Conservation (phyloP, 2,113 vertebrate genomes). For the Aspidoscelis tigris region DNA sequence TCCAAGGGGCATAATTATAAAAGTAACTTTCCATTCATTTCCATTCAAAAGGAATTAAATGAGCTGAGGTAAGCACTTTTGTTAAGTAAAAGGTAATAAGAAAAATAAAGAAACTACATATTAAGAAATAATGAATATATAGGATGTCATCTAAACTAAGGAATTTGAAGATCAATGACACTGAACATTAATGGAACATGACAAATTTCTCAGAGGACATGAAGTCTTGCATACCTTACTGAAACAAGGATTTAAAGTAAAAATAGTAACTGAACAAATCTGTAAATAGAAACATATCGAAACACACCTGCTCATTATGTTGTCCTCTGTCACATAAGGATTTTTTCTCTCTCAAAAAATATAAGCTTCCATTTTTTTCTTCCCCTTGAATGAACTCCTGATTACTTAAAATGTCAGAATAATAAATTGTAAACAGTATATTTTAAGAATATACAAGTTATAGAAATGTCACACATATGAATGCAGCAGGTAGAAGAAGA, state of each 20-base stretch:
- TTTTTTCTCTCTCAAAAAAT: not conserved
- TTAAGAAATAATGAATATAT: slow-evolving; percentile 28
- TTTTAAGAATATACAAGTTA: not conserved
- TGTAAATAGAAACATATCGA: slow-evolving; percentile 10
- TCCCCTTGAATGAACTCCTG: not conserved
- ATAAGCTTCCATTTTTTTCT: not conserved
- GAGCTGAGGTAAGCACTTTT: slow-evolving; percentile 29
- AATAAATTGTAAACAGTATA: not conserved
- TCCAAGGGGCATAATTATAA: slow-evolving; percentile 28
- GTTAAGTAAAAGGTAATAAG: slow-evolving; percentile 44
- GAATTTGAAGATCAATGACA: slow-evolving; percentile 22
- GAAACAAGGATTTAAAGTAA: slow-evolving; percentile 15
- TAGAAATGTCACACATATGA: not conserved
- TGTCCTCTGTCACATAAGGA: not conserved
- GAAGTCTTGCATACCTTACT: not conserved
- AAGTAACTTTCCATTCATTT: slow-evolving; percentile 47
- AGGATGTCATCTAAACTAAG: slow-evolving; percentile 14
- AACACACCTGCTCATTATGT: slow-evolving; percentile 17
- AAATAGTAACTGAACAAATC: slow-evolving; percentile 21
- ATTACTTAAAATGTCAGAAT: slow-evolving; percentile 11
- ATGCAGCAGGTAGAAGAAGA: not conserved
- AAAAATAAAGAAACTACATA: slow-evolving; percentile 26
- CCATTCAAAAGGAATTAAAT: slow-evolving; percentile 32
- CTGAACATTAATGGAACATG: slow-evolving; percentile 22
- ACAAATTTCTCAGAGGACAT: slow-evolving; percentile 19